Evolutionary conservation across 2,113 vertebrate genomes (phyloP).

Genomic region (Carlito syrichta): DNA sequence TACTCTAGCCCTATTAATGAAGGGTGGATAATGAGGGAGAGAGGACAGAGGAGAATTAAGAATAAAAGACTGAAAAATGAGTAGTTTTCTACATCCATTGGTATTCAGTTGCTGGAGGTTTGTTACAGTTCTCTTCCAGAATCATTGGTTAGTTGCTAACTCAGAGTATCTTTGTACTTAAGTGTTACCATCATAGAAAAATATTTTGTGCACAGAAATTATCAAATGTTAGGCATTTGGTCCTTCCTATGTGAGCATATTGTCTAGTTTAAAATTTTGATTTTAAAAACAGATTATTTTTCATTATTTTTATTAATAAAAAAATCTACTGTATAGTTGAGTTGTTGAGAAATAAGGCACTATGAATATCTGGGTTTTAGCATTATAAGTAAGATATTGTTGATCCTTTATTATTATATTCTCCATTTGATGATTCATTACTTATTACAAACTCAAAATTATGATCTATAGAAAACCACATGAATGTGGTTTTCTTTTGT

Average conservation of each 20-base stretch:
- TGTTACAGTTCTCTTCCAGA: background rate
- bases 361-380: background rate
- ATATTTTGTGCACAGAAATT: background rate
- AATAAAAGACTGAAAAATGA: background rate
- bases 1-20: background rate
- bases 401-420: background rate
- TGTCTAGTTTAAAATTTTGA: background rate
- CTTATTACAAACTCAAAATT: background rate
- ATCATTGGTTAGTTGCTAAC: background rate
- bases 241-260: background rate
- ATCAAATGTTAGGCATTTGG: background rate
- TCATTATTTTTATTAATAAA: background rate
- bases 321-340: background rate
- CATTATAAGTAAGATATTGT: background rate
- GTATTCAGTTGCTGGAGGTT: background rate
- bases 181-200: background rate
- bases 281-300: background rate
- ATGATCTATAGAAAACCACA: background rate
- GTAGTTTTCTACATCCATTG: background rate
- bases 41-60: background rate
- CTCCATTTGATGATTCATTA: background rate
- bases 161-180: background rate
- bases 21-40: background rate
- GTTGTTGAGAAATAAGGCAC: background rate
- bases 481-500: no score